A percentile compares a stretch with the other conserved stretches of the same genome.
Conservation (phyloP, 2,113 vertebrate genomes). For the Thunnus thynnus region DNA sequence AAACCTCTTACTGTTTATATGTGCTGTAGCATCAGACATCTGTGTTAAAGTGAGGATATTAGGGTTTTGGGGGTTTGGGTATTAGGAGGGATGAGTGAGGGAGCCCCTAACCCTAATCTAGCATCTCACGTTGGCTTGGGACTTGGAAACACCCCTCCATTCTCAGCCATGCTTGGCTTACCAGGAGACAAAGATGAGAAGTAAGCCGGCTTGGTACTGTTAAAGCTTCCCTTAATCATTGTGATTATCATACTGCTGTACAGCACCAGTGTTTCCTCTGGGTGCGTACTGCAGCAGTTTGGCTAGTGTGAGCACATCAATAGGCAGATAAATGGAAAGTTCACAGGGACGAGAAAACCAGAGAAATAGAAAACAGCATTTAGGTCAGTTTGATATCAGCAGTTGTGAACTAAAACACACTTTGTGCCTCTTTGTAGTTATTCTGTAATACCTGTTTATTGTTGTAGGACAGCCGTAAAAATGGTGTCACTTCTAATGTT, state of each 20-base stretch:
- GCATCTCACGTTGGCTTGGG: slow-evolving; percentile 46
- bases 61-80: slow-evolving; percentile 20
- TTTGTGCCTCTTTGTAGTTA: neutral
- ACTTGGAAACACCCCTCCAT: slow-evolving; percentile 52
- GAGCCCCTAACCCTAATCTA: slow-evolving; percentile 64
- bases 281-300: slow-evolving; percentile 18
- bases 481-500: neutral
- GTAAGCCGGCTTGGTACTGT: slow-evolving; percentile 61
- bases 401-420: neutral
- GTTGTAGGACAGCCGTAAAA: neutral
- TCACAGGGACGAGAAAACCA: neutral
- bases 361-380: slow-evolving; percentile 4
- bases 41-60: slow-evolving; percentile 44
- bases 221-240: slow-evolving; percentile 65
- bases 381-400: neutral
- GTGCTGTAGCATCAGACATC: slow-evolving; percentile 38
- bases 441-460: neutral
- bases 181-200: slow-evolving; percentile 63
- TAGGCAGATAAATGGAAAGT: neutral
- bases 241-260: slow-evolving; percentile 54
- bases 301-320: neutral
- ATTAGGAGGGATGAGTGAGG: slow-evolving; percentile 58
- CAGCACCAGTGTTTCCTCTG: slow-evolving; percentile 24
- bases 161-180: slow-evolving; percentile 61
- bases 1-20: slow-evolving; percentile 18